Conservation (phyloP, 2,888 invertebrate species). For the Polydrusus tereticollis region DNA sequence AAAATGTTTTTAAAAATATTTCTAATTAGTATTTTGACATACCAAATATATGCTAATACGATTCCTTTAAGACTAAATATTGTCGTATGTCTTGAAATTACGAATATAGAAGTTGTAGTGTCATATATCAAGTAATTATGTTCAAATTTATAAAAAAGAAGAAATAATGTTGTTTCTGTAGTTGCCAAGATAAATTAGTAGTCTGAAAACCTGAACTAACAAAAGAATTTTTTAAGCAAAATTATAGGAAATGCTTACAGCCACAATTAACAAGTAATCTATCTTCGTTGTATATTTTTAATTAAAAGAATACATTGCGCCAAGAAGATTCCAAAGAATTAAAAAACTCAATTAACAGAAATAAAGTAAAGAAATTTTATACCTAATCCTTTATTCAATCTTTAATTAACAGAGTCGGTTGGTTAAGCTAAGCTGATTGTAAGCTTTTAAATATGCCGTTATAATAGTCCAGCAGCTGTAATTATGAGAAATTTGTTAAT, state of each 20-base stretch:
- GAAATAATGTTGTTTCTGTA: no score
- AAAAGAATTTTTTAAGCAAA: no score
- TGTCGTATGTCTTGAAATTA: no score
- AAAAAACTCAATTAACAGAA: neutral
- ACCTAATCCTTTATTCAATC: constrained; percentile 8
- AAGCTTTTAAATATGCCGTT: neutral
- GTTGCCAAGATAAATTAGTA: no score
- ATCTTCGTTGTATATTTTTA: neutral
- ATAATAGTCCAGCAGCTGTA: neutral
- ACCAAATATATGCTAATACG: no score
- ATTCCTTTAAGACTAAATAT: no score
- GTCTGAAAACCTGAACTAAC: no score
- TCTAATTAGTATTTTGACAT: no score
- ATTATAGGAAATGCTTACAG: neutral
- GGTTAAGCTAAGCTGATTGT: constrained; percentile 5
- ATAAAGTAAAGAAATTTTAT: constrained; percentile 4
- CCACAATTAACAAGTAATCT: neutral
- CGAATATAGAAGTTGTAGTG: no score
- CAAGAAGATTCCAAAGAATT: neutral
- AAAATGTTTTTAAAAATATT: no score
- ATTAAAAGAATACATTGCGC: neutral
- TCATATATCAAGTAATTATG: no score
- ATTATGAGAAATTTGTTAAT: neutral
- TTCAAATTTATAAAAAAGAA: no score
- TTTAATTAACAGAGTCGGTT: constrained; percentile 7